These are phyloP conservation scores for Drosophila kanapiae DNA, from an alignment of 1,140 invertebrate species.

Conservation along the genomic window DNA sequence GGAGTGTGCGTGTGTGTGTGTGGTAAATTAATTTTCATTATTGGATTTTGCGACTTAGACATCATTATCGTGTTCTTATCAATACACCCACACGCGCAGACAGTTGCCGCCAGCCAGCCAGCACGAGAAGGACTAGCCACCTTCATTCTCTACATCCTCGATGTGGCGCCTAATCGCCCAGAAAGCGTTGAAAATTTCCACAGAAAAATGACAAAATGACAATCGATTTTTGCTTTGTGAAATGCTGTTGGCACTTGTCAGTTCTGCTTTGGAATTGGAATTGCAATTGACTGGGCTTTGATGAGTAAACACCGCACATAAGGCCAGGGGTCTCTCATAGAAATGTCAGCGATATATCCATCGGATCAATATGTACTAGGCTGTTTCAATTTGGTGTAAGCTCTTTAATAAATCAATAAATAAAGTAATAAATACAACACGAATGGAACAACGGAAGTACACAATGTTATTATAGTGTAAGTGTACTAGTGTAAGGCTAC, in stretches of 20 bases:
- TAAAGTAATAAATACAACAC: not conserved
- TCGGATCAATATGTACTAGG: not conserved
- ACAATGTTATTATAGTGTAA: too few relatives aligned
- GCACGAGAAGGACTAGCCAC: not conserved
- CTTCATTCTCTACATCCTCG: conserved; percentile 7
- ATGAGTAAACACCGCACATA: conserved; percentile 2
- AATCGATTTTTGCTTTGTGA: conserved; percentile 60
- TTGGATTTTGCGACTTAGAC: conserved; percentile 79
- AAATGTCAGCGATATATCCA: not conserved
- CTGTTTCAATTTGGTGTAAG: not conserved
- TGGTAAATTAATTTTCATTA: conserved; percentile 81
- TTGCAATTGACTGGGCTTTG: conserved; percentile 3
- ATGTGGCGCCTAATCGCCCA: conserved; percentile 70
- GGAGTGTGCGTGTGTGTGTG: conserved; percentile 7
- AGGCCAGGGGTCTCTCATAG: not conserved
- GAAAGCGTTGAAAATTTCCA: conserved; percentile 54
- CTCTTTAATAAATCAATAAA: not conserved
- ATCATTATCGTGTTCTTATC: conserved; percentile 80
- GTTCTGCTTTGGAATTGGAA: conserved; percentile 4
- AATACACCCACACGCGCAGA: conserved; percentile 23
- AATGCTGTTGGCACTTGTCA: conserved; percentile 21
- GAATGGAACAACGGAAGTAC: not conserved
- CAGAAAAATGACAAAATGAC: conserved; percentile 50
- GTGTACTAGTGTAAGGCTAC: too few relatives aligned
- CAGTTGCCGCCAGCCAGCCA: conserved; percentile 18